Base-by-base conservation (phyloP, 2,888 invertebrate species). In the Thelaira solivaga region DNA sequence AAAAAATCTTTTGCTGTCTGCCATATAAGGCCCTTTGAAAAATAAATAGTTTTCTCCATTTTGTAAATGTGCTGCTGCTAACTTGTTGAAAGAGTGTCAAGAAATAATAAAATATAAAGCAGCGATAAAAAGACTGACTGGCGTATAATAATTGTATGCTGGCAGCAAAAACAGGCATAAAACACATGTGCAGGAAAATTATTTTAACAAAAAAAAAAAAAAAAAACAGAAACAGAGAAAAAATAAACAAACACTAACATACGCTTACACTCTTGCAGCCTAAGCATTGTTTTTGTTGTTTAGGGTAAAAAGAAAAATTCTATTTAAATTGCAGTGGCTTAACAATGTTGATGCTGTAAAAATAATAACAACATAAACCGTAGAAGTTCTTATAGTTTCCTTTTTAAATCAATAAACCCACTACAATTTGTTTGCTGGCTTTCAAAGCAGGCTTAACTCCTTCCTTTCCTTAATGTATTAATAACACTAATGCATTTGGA, bases 261-360 rank as follows among this genome's bases (percentile, higher is more conserved):
- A 26, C 6, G 11, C 22, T n/a, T n/a, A 10, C 7, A 31, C 13
- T 18, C 4, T 5, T 39, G 39, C 41, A 31, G 10, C 29, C n/a
- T 29, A 5, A 24, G 26, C 8, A 1, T 26, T 57, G n/a, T 10
- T 11, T 10, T 29, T 24, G 57, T 29, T 57, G 26, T 24, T 39
- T 59, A 7, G 29, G 29, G 22, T 34, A 5, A 22, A 20, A 57
- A 55, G 41, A 55, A 31, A 26, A 65, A 61, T 41, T 43, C 51
- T 57, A 69, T 49, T 57, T 57, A 49, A 49, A 64, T 76, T 64
- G 75, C 75, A 76, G 69, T 76, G 69, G 69, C 75, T 57, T 76
- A 69, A 69, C 62, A 57, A 64, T 76, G 64, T 76, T 69, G 69
- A 57, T 41, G 69, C 34, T 57, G 75, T 68, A 57, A 68, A 75